These are phyloP conservation scores for Sarcophilus harrisii DNA, from an alignment of 2,797 vertebrate genomes.

Conservation along the genomic window DNA sequence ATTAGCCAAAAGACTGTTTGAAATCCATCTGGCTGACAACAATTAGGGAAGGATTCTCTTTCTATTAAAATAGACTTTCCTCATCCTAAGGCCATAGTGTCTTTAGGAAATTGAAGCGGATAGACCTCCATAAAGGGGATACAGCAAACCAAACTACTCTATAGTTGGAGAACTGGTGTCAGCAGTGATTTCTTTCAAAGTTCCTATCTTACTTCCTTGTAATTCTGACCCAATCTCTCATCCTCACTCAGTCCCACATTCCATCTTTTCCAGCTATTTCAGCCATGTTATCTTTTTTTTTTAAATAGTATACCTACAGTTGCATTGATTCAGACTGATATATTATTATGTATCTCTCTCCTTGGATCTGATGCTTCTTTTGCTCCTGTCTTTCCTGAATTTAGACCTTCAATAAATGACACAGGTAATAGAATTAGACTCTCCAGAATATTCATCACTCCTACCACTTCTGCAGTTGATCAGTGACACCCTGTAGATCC, in stretches of 20 bases:
- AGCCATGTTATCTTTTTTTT: background rate
- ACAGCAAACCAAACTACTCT: background rate
- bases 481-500: background rate
- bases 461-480: background rate
- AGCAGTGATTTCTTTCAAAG: background rate
- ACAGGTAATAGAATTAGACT: background rate
- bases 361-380: background rate
- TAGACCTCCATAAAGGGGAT: background rate
- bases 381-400: background rate
- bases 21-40: slow-evolving; percentile 53
- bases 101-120: background rate
- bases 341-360: background rate
- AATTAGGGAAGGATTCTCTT: slow-evolving; percentile 55
- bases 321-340: background rate
- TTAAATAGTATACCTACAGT: background rate
- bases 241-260: background rate
- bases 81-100: background rate
- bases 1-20: slow-evolving; percentile 67
- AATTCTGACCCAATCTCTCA: background rate
- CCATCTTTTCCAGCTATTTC: background rate
- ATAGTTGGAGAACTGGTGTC: background rate
- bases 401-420: background rate
- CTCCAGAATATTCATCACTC: background rate
- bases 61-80: background rate
- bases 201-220: background rate